phyloP scores from a whole-genome alignment of 2,113 vertebrate species.

The Muntiacus muntjak region DNA sequence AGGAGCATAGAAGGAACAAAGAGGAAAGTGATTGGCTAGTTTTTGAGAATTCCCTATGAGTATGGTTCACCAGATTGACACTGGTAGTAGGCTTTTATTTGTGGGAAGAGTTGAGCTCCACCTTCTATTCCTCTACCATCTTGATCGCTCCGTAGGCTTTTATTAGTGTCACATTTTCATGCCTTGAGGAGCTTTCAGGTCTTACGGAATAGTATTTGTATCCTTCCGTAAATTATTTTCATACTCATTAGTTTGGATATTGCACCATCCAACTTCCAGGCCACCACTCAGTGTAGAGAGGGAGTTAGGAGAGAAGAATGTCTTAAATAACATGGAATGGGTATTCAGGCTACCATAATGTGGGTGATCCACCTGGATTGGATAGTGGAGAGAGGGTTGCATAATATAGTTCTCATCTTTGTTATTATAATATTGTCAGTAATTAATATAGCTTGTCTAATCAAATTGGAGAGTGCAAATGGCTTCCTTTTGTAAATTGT shows the following conservation, averaged over 20 bases:
- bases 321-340: neutral
- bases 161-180: constrained; percentile 4
- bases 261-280: neutral
- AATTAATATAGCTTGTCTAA: neutral
- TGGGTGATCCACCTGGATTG: neutral
- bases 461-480: neutral
- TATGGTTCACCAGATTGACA: neutral
- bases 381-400: neutral
- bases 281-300: neutral
- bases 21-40: neutral
- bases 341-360: neutral
- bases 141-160: neutral
- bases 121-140: neutral
- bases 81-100: neutral
- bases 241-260: neutral
- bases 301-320: neutral
- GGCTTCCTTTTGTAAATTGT: neutral
- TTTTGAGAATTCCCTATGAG: constrained; percentile 1
- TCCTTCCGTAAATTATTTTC: neutral
- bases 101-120: neutral
- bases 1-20: constrained; percentile 15
- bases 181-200: neutral
- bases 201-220: neutral
- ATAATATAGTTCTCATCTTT: neutral
- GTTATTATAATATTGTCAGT: neutral